Evolutionary conservation across 2,888 invertebrate genomes (phyloP).

Genomic region (Acanthosepion lycidas): DNA sequence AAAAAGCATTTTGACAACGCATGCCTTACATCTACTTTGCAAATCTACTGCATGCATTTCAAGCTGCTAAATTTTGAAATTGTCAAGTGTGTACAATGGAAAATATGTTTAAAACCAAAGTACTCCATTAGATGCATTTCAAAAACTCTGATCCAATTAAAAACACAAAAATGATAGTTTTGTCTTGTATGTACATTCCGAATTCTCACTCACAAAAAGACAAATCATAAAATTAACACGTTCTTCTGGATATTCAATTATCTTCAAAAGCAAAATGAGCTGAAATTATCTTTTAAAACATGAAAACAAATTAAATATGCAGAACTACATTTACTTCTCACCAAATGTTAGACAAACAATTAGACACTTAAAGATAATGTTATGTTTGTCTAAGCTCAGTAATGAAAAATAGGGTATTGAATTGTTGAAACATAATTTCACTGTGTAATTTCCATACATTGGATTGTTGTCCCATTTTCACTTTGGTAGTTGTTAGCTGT

Average conservation of each 20-base stretch:
- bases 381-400: not conserved
- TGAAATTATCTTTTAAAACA: not conserved
- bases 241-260: not conserved
- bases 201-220: conserved; percentile 13
- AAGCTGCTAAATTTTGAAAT: not conserved
- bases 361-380: not conserved
- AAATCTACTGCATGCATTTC: not conserved
- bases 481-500: not conserved
- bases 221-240: not conserved
- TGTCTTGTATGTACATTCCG: not conserved
- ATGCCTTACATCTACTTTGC: not conserved
- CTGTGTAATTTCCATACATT: not conserved
- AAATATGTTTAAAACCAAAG: not conserved
- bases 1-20: not conserved
- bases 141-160: not conserved
- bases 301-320: not conserved
- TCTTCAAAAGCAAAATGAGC: not conserved
- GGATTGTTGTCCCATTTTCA: not conserved
- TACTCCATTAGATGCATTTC: too few relatives aligned
- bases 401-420: not conserved
- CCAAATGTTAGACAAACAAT: not conserved
- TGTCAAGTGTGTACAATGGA: not conserved
- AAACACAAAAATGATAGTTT: not conserved
- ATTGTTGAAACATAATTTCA: not conserved
- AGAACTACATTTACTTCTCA: not conserved